Evolutionary conservation across 2,797 vertebrate species (phyloP), one percentile per base, ranked within the genome.

Genomic region (Platyrinchus mystaceus): DNA sequence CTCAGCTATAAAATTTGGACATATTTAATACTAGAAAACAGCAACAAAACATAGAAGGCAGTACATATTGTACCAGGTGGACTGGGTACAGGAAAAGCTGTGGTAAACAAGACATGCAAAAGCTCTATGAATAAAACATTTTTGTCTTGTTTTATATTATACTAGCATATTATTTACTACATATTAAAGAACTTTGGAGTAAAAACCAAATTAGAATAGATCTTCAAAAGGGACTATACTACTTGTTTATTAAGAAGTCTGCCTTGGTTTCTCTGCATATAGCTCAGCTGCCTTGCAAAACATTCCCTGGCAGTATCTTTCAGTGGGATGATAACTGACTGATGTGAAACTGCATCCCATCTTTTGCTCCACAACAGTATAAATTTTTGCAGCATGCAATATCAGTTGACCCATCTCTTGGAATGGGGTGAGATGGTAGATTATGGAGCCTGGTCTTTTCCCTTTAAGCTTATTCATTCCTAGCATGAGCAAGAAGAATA

Each of bases 1-100:
- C 71, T 86, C 36, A 39, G 2, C 49, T 92, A 95, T 84, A 90
- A 97, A 97, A 95, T 85, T 80, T 52, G 90, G 94, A 94, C 59
- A 15, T 91, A 90, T 94, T 97, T 97, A 97, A 87, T 83, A 75
- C 7, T 12, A 68, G 89, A 94, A 96, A 96, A 79, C 63, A 96
- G 73, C 86, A 80, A 63, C 68, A 96, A 96, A 97, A 84, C 82
- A 78, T 78, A 79, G 78, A 92, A 80, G 77, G 71, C 55, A 73
- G 58, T 92, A 68, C 46, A 76, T 76, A 77, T 60, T 64, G 77
- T 93, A 83, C 81, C 90, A 94, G 78, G 53, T 92, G 81, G 60
- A 89, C 69, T 58, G 44, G 28, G 60, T 87, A 66, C 62, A 67
- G 41, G 68, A 84, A 88, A 95, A 94, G n/a, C 88, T 74, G 47